Base-by-base conservation (phyloP, 92 coral and sea anemone species). In the Muricea muricata region DNA sequence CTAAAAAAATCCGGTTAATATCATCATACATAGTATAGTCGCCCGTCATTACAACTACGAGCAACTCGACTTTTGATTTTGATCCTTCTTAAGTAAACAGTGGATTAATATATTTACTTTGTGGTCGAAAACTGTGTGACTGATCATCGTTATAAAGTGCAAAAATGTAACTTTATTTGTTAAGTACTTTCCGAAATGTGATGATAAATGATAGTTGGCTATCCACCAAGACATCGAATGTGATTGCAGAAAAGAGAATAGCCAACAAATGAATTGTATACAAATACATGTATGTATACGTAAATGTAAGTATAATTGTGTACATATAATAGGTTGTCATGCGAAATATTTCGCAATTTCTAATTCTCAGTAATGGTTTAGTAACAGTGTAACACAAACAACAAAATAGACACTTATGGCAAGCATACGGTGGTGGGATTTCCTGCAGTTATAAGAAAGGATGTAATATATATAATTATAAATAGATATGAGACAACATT, bases 61-160 rank as follows among this genome's bases (percentile, higher is more conserved):
- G 23, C 60, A 52, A 52, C 18, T 9, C 26, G 18, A 9, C n/a
- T 2, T 52, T 52, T 18, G 21, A 9, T 18, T 2, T 10, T 52
- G 18, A 52, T 6, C 0, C 2, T 52, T 9, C 42, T 17, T 52
- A 52, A 17, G 20, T 45, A 45, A 63, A 63, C 70, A 63, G 8
- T 37, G 70, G 70, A 3, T 63, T 63, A 11, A 63, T 10, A 63
- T 63, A 39, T 63, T 63, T 63, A 17, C 37, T 63, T 63, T 63
- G 70, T 63, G 70, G 68, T 63, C 35, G 70, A 28, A 32, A 63
- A n/a, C 34, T 1, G 30, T 14, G 39, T 20, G 37, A 63, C n/a
- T n/a, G 30, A 63, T 30, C 11, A 63, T 63, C n/a, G 37, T 28
- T 28, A 0, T 63, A 63, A 28, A 63, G 8, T 63, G 37, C 15